These are phyloP conservation scores for Nansenia antarctica DNA, from an alignment of 2,113 vertebrate genomes.

Conservation along the genomic window DNA sequence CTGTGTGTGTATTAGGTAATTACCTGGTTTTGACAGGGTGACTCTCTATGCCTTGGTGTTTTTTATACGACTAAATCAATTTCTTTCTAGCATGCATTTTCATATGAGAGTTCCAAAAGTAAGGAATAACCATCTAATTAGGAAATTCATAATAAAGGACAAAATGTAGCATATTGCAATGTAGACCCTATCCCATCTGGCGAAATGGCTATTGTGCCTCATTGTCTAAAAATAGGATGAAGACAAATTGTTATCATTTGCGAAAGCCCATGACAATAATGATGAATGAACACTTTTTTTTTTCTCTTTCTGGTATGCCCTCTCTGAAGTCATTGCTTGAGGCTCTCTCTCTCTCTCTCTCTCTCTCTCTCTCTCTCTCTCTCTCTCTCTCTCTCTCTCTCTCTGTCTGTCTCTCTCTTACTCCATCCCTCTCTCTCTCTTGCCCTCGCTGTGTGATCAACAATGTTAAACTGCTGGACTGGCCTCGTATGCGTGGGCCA, in stretches of 20 bases:
- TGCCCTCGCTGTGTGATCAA: conserved; percentile 71
- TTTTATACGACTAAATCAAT: background rate
- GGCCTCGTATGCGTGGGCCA: conserved; percentile 88
- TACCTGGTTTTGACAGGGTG: conserved; percentile 4
- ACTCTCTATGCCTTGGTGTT: background rate
- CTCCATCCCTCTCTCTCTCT: conserved; percentile 1
- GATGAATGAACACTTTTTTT: conserved; percentile 99
- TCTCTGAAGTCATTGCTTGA: conserved; percentile 98
- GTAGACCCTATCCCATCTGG: conserved; percentile 95
- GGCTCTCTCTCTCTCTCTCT: conserved; percentile 79
- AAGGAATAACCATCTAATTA: conserved; percentile 69
- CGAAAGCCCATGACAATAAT: conserved; percentile 99
- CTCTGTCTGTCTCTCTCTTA: conserved; percentile 51
- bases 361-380: conserved; percentile 37
- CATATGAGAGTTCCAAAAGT: conserved; percentile 31
- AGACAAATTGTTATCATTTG: conserved; percentile 99
- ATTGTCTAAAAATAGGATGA: conserved; percentile 99
- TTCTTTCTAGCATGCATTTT: conserved; percentile 18
- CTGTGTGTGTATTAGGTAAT: background rate
- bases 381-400: conserved; percentile 62
- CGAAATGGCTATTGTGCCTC: conserved; percentile 97
- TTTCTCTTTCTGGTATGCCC: conserved; percentile 82
- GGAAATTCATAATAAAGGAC: conserved; percentile 73
- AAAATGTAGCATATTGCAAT: conserved; percentile 83
- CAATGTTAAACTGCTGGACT: conserved; percentile 88